Evolutionary conservation across 2,113 vertebrate genomes (phyloP).

Genomic region (Macquaria australasica): DNA sequence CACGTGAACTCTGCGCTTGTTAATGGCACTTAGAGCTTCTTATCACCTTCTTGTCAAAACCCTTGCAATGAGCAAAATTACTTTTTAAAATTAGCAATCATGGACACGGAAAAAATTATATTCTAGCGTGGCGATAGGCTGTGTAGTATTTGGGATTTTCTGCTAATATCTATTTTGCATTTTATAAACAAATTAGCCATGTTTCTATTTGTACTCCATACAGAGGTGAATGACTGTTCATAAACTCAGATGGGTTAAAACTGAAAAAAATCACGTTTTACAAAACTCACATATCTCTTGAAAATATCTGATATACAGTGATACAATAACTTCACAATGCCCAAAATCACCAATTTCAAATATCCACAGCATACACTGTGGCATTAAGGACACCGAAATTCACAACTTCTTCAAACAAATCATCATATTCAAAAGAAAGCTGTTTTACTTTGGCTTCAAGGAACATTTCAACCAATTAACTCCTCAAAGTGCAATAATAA

Average conservation of each 20-base stretch:
- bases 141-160: slow-evolving; percentile 9
- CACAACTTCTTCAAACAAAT: slow-evolving; percentile 55
- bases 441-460: slow-evolving; percentile 72
- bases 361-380: not conserved
- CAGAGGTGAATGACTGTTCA: slow-evolving; percentile 58
- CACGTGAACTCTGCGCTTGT: slow-evolving; percentile 35
- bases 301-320: slow-evolving; percentile 6
- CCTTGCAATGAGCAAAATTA: slow-evolving; percentile 25
- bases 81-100: slow-evolving; percentile 17
- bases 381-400: slow-evolving; percentile 17
- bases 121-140: not conserved
- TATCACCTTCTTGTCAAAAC: slow-evolving; percentile 35
- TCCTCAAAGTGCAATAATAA: slow-evolving; percentile 63
- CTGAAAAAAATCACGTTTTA: not conserved
- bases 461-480: slow-evolving; percentile 25
- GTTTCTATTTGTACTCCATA: slow-evolving; percentile 40
- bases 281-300: slow-evolving; percentile 7
- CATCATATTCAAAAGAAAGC: slow-evolving; percentile 76
- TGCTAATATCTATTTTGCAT: slow-evolving; percentile 16
- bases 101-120: not conserved
- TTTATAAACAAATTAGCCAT: slow-evolving; percentile 13
- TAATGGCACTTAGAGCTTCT: slow-evolving; percentile 58
- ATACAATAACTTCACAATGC: slow-evolving; percentile 13
- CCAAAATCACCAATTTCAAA: slow-evolving; percentile 20
- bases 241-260: slow-evolving; percentile 14